Evolutionary conservation across 2,797 vertebrate genomes (phyloP).

Genomic region (Rhabdomys pumilio): DNA sequence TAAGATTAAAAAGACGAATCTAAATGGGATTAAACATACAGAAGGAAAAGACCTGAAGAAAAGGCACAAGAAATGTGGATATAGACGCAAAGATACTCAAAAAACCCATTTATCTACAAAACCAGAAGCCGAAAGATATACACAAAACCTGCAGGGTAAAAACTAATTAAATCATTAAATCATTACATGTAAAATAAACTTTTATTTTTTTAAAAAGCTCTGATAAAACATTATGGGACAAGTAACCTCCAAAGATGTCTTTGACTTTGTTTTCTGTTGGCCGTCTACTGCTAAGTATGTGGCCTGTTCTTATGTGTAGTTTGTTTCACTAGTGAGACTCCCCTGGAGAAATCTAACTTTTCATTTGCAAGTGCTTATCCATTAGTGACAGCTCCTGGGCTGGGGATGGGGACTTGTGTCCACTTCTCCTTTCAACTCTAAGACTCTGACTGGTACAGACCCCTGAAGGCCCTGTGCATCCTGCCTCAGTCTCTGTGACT

Average conservation of each 20-base stretch:
- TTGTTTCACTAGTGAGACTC: background rate
- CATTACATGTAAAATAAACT: background rate
- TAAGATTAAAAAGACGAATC: background rate
- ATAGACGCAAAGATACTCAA: background rate
- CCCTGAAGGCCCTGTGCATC: background rate
- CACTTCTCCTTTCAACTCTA: background rate
- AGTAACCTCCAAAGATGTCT: background rate
- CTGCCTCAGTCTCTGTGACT: background rate
- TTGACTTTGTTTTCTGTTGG: background rate
- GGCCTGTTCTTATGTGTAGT: background rate
- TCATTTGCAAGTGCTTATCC: background rate
- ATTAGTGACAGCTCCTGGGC: background rate
- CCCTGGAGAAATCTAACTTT: background rate
- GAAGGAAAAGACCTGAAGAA: background rate
- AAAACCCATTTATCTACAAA: background rate
- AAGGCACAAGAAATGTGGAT: background rate
- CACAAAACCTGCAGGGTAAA: background rate
- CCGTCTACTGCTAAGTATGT: background rate
- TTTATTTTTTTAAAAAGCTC: background rate
- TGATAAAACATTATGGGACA: background rate
- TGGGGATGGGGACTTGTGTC: background rate
- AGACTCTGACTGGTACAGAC: background rate
- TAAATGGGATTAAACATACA: background rate
- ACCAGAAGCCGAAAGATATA: background rate
- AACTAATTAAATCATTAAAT: background rate